Evolutionary conservation across 2,113 vertebrate genomes (phyloP).

Genomic region (Pica pica): DNA sequence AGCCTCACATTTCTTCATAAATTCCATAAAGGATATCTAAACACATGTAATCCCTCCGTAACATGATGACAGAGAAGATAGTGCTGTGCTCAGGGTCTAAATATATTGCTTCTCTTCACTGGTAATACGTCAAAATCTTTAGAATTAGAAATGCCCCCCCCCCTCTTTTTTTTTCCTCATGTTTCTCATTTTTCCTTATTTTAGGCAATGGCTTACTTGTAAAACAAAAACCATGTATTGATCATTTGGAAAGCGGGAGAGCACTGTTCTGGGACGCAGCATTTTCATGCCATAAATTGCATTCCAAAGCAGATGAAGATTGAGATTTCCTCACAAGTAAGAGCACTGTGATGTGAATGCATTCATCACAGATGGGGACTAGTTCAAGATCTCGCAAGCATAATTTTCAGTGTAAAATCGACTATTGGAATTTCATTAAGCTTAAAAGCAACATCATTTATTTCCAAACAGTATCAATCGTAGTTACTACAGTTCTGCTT

Average conservation of each 20-base stretch:
- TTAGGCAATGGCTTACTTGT: not conserved
- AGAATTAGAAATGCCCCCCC: not conserved
- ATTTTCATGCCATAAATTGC: not conserved
- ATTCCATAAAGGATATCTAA: not conserved
- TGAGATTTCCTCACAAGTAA: not conserved
- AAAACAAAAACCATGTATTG: not conserved
- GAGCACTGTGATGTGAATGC: not conserved
- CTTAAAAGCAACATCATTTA: conserved; percentile 6
- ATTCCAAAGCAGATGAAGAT: not conserved
- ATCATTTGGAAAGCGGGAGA: not conserved
- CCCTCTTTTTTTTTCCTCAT: not conserved
- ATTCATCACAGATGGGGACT: not conserved
- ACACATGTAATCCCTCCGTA: not conserved
- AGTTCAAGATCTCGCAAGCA: not conserved
- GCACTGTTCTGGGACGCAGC: not conserved
- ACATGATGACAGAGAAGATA: conserved; percentile 2
- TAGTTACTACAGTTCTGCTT: not conserved
- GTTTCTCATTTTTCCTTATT: not conserved
- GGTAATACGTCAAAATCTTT: not conserved
- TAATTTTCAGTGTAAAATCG: not conserved
- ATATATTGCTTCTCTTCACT: not conserved
- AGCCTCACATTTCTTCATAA: not conserved
- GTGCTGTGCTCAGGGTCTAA: not conserved
- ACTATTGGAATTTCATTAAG: conserved; percentile 5
- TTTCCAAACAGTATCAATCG: conserved; percentile 33